Conservation (phyloP, 2,113 vertebrate species). For the Antechinus flavipes region DNA sequence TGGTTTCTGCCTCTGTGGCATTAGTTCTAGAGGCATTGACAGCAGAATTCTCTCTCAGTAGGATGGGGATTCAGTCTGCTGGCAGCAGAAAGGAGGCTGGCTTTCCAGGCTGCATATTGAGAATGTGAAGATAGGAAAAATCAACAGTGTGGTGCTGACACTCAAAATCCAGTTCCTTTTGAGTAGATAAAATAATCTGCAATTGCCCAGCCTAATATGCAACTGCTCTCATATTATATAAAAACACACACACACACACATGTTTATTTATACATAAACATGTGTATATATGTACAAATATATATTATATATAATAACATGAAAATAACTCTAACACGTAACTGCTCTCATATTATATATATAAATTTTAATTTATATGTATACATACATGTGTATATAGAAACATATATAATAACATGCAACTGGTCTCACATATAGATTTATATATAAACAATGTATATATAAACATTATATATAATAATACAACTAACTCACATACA, state of each 20-base stretch:
- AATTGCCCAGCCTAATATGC: not conserved
- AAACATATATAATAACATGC: no score
- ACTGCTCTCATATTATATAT: no score
- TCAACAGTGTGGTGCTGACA: not conserved
- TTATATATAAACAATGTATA: no score
- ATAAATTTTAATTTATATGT: no score
- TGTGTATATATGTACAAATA: rapidly evolving
- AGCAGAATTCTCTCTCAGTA: not conserved
- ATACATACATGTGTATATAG: no score
- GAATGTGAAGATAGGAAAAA: not conserved
- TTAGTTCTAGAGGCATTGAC: not conserved
- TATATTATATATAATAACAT: not conserved
- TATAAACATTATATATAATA: no score
- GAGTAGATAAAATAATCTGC: not conserved
- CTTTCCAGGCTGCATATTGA: not conserved
- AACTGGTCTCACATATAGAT: no score
- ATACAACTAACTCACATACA: not conserved
- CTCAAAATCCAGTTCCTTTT: not conserved
- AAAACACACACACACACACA: no score
- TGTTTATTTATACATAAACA: not conserved
- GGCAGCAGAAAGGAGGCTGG: not conserved
- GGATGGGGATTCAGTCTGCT: not conserved
- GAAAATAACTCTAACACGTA: no score
- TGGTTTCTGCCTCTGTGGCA: not conserved
- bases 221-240: not conserved